Conservation (phyloP, 2,113 vertebrate species). For the Vidua chalybeata region DNA sequence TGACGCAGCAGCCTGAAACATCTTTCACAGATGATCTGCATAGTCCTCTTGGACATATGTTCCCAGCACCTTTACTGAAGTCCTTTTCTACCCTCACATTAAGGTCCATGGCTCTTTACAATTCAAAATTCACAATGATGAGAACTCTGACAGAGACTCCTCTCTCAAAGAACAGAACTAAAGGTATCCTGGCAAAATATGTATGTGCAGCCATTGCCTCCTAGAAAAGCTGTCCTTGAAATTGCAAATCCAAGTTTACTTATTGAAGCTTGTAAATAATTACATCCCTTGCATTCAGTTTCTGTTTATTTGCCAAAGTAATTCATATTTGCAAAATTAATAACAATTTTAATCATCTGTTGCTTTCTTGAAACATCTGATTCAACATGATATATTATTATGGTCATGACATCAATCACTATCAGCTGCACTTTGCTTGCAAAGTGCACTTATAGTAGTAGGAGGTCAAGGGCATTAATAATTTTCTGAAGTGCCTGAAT, state of each 20-base stretch:
- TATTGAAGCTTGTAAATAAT: not conserved
- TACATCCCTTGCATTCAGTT: not conserved
- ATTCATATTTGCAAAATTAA: not conserved
- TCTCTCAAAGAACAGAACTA: not conserved
- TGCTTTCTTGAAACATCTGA: slow-evolving; percentile 1
- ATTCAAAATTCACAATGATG: not conserved
- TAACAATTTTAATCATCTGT: not conserved
- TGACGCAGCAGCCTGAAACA: not conserved
- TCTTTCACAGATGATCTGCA: not conserved
- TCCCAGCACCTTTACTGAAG: not conserved
- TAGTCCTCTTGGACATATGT: not conserved
- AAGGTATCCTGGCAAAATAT: not conserved
- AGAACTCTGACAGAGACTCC: not conserved
- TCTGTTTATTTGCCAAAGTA: not conserved
- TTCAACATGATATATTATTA: not conserved
- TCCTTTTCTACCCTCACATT: not conserved
- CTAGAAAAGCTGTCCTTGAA: not conserved
- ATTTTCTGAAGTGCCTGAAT: not conserved
- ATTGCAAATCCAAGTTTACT: not conserved
- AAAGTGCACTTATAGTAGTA: not conserved
- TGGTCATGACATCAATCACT: not conserved
- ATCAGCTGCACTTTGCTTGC: not conserved
- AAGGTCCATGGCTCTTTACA: not conserved
- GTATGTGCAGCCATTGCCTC: not conserved
- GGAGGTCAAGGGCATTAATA: slow-evolving; percentile 13